A percentile compares a stretch with the other conserved stretches of the same genome.
These are phyloP conservation scores for Phyllostomus hastatus DNA, from an alignment of 2,113 vertebrate genomes.

Conservation along the genomic window DNA sequence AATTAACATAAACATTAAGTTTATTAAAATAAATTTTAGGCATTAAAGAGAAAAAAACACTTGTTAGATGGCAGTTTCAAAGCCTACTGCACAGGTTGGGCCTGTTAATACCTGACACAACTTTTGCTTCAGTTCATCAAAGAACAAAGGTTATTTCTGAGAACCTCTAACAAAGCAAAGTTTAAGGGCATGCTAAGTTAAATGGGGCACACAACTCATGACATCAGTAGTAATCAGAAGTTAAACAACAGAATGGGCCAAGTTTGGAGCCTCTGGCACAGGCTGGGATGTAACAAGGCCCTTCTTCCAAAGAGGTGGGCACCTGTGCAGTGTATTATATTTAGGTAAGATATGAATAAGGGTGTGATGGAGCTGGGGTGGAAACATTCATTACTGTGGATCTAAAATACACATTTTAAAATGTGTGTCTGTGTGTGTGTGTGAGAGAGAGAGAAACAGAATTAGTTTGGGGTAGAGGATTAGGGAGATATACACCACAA, in stretches of 20 bases:
- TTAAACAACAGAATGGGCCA: background rate
- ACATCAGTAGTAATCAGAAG: background rate
- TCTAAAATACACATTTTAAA: background rate
- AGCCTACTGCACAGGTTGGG: background rate
- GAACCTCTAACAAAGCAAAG: background rate
- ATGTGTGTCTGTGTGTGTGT: background rate
- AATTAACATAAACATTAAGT: background rate
- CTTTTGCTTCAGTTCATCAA: background rate
- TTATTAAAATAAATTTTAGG: background rate
- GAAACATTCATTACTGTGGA: background rate
- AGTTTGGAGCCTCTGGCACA: background rate
- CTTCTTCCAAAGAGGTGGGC: background rate
- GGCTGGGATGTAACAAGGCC: background rate
- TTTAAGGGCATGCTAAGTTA: background rate
- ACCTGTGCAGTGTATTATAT: background rate
- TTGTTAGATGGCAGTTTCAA: background rate
- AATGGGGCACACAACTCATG: background rate
- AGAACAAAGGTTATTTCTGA: background rate
- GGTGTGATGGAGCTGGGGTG: background rate
- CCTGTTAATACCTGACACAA: background rate
- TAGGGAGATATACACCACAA: background rate
- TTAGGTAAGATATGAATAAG: too few relatives aligned
- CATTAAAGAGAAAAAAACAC: background rate
- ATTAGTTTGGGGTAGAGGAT: background rate
- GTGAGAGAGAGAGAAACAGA: background rate